Percentiles rank a stretch among this genome's conserved stretches.
These are phyloP conservation scores for Bubo scandiacus DNA, from an alignment of 2,113 vertebrate species.

Conservation along the genomic window DNA sequence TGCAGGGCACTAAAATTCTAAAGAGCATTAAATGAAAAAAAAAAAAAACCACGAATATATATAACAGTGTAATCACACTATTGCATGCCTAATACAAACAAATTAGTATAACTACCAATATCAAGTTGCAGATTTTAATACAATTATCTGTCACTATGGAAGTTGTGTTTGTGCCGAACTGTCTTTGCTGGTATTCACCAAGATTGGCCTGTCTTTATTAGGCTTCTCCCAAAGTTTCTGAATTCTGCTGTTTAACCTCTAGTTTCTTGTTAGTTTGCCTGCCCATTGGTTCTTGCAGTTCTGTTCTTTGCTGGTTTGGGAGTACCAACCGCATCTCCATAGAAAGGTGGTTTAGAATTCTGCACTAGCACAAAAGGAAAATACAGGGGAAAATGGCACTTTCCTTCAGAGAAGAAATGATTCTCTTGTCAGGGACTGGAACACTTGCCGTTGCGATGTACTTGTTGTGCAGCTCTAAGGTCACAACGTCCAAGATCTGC, in stretches of 20 bases:
- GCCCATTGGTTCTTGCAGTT: constrained; percentile 21
- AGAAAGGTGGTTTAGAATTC: constrained; percentile 8
- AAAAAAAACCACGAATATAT: constrained; percentile 63
- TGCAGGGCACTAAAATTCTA: constrained; percentile 71
- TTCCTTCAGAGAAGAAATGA: background rate
- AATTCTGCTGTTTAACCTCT: constrained; percentile 60
- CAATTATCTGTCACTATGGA: constrained; percentile 70
- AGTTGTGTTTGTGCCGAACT: constrained; percentile 79
- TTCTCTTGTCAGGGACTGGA: background rate
- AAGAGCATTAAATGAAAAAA: constrained; percentile 7
- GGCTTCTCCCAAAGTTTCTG: constrained; percentile 66
- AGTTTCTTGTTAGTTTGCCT: constrained; percentile 36
- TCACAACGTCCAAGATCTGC: background rate
- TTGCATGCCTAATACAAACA: constrained; percentile 86
- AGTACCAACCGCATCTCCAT: background rate
- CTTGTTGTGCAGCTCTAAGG: background rate
- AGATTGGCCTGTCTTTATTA: constrained; percentile 62
- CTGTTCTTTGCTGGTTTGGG: constrained; percentile 33
- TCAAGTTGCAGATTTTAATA: constrained; percentile 71
- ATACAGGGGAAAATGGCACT: background rate
- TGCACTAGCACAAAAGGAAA: constrained; percentile 6
- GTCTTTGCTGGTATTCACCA: constrained; percentile 74
- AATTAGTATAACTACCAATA: constrained; percentile 72
- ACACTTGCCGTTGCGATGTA: accelerated
- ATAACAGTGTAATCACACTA: constrained; percentile 80